phyloP scores from a whole-genome alignment of 1,140 invertebrate species.

The Euura saliciscinereae region DNA sequence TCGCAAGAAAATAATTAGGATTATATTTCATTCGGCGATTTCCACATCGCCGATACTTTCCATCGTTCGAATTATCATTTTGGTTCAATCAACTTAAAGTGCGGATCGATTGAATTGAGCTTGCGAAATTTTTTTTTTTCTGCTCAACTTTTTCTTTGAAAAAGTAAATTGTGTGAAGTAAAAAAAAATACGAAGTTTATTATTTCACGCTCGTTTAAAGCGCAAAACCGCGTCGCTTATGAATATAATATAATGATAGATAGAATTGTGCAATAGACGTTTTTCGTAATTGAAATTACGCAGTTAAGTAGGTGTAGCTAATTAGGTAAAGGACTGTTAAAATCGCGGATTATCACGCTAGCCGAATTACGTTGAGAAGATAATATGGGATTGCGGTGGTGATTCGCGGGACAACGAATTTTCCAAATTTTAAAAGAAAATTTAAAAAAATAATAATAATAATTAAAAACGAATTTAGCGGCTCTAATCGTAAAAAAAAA shows the following conservation, averaged over 20 bases:
- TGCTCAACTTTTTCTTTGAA: no score
- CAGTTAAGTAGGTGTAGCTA: slow-evolving; percentile 32
- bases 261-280: neutral
- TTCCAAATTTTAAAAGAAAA: neutral
- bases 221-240: neutral
- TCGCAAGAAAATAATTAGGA: no score
- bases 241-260: neutral
- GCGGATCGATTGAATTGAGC: neutral
- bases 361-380: neutral
- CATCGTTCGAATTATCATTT: neutral
- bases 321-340: slow-evolving; percentile 20
- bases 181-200: neutral
- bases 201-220: neutral
- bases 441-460: neutral
- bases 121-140: neutral
- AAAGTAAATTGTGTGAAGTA: neutral
- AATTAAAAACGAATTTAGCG: neutral
- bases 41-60: neutral
- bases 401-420: slow-evolving; percentile 14
- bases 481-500: no score
- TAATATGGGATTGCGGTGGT: neutral
- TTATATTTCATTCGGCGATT: neutral
- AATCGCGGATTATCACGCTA: slow-evolving; percentile 7
- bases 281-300: slow-evolving; percentile 13
- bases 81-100: neutral